Evolutionary conservation across 2,888 invertebrate species (phyloP), one percentile per base, ranked within the genome.

Genomic region (Macrophya alboannulata): DNA sequence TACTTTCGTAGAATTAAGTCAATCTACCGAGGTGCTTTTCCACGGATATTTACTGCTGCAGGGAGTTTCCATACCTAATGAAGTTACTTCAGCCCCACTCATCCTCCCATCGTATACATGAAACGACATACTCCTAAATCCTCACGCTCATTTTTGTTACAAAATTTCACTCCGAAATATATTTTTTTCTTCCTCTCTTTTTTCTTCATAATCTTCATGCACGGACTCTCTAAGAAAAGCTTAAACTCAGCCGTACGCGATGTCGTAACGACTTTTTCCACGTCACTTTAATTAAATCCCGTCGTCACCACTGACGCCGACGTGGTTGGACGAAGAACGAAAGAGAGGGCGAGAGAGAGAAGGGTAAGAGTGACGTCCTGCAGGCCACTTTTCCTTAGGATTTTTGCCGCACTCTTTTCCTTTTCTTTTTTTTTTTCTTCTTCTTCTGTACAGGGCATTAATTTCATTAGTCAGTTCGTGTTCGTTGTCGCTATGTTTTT

Each of bases 231-330:
- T 55, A 55, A 55, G 77, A 77, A 37, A 77, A 77, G 15, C 37
- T 77, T 15, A 37, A 55, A 51, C 85, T 88, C 86, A 88, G 88
- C 89, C 88, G 89, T 90, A 88, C 89, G 89, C 88, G 88, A 87
- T 87, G 88, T 88, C 87, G 85, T 88, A 87, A 88, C 89, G 88
- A 88, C 89, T 90, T 89, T 89, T 90, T 89, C 87, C 87, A 89
- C 87, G 88, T 89, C 89, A 88, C 87, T 89, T 88, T 87, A 85
- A 85, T 85, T 85, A 85, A 81, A 85, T 85, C 79, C 55, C 72
- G 82, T 82, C 45, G 25, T 65, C 48, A 43, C 37, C 59, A 31
- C 74, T 55, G 74, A 55, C 59, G 40, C 17, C 59, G 59, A 79
- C 59, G 79, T 6, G 15, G 76, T 55, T 51, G 15, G 17, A 37